Evolutionary conservation across 2,113 vertebrate genomes (phyloP).

Genomic region (Pluvialis apricaria): DNA sequence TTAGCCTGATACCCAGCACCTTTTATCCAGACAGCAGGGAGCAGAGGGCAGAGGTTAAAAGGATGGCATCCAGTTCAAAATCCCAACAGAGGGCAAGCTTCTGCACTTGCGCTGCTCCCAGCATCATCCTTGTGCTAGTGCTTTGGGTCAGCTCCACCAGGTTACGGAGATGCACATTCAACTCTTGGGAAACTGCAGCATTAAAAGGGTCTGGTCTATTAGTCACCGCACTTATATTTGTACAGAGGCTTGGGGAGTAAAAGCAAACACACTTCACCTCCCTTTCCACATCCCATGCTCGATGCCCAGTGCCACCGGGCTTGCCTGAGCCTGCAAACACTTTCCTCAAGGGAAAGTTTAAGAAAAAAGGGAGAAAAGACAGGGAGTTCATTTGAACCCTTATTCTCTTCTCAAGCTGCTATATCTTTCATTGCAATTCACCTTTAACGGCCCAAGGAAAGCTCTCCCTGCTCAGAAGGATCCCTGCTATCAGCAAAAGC

Average conservation of each 20-base stretch:
- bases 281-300: background rate
- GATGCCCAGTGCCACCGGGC: background rate
- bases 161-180: background rate
- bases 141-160: rapidly evolving
- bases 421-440: background rate
- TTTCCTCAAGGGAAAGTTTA: background rate
- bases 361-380: background rate
- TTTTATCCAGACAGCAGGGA: background rate
- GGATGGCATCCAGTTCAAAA: background rate
- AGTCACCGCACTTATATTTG: constrained; percentile 7
- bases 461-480: background rate
- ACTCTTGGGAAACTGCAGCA: background rate
- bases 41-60: background rate
- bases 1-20: background rate
- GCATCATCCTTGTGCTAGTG: rapidly evolving
- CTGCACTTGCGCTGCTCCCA: background rate
- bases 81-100: background rate
- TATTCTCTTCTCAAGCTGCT: background rate
- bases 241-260: background rate
- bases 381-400: background rate
- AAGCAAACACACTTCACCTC: background rate
- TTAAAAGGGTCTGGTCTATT: background rate
- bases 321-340: background rate
- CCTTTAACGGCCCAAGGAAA: background rate
- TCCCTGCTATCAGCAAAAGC: background rate